Base-by-base conservation (phyloP, 2,888 invertebrate genomes). In the Temnothorax ravouxi region DNA sequence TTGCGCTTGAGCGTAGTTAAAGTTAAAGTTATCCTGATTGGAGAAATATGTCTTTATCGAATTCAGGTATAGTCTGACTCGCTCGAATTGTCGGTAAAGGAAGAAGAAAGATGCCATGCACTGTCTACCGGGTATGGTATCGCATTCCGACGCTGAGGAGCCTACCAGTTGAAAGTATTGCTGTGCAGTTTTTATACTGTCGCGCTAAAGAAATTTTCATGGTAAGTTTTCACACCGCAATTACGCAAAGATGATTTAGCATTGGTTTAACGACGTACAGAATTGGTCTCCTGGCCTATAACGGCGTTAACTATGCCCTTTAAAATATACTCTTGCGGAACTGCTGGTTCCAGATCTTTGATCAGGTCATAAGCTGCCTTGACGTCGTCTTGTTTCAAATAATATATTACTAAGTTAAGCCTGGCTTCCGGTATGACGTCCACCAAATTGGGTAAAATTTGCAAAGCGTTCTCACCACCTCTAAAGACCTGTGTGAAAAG, bases 21-120 rank as follows among this genome's bases (percentile, higher is more conserved):
- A 98, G 94, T 98, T 98, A 94, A 98, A 98, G 0, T 96, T 96
- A 91, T 98, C 97, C 92, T 98, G 97, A 95, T 96, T 97, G 91
- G 96, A 96, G 93, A 99, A 99, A 95, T 99, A 99, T 91, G 99
- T 99, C 95, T 99, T 98, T 93, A 99, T 99, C 0, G 99, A 99
- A 94, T 99, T 98, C 91, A 99, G 96, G 94, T 99, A 99, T 41
- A 99, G 97, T 25, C 99, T 96, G 66, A 99, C 99, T 95, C 99
- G 99, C 92, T 99, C 99, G 95, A 98, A 99, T 95, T 99, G 99
- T 29, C 97, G 97, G 67, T 98, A 97, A 4, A 99, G 96, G 95
- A 99, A 99, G 95, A 98, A 99, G 4, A 98, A 98, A 0, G 99
- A 99, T 0, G 99, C 99, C 99, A 99, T 99, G 94, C 99, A 99